phyloP scores from a whole-genome alignment of 2,797 vertebrate species.

The Anisognathus igniventris region DNA sequence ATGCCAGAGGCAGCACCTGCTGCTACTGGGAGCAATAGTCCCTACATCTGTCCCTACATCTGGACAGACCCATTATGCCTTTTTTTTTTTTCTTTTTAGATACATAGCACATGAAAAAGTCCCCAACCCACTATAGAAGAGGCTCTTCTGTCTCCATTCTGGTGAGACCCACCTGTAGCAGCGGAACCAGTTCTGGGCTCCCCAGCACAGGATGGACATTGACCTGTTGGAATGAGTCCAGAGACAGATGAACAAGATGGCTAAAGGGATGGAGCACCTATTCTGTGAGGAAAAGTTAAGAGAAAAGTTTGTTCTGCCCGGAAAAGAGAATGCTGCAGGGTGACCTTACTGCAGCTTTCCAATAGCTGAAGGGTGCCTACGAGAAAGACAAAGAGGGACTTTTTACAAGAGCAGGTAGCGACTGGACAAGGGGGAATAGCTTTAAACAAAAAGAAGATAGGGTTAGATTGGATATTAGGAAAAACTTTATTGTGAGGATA shows the following conservation, averaged over 20 bases:
- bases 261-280: neutral
- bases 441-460: neutral
- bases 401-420: neutral
- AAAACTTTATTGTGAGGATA: neutral
- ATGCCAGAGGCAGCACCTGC: neutral
- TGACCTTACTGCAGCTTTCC: neutral
- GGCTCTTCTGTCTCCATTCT: neutral
- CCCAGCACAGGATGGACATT: neutral
- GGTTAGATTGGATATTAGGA: neutral
- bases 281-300: neutral
- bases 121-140: neutral
- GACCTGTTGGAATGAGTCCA: neutral
- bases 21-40: neutral
- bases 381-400: neutral
- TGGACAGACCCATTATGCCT: neutral
- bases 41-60: neutral
- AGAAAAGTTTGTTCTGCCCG: neutral
- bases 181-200: neutral
- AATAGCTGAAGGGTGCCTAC: neutral
- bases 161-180: neutral
- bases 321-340: neutral
- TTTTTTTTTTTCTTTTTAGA: neutral
- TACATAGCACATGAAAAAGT: accelerated
- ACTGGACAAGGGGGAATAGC: neutral
- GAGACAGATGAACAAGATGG: neutral